phyloP scores from a whole-genome alignment of 2,888 invertebrate genomes.

The Chromoteleia sp. region DNA sequence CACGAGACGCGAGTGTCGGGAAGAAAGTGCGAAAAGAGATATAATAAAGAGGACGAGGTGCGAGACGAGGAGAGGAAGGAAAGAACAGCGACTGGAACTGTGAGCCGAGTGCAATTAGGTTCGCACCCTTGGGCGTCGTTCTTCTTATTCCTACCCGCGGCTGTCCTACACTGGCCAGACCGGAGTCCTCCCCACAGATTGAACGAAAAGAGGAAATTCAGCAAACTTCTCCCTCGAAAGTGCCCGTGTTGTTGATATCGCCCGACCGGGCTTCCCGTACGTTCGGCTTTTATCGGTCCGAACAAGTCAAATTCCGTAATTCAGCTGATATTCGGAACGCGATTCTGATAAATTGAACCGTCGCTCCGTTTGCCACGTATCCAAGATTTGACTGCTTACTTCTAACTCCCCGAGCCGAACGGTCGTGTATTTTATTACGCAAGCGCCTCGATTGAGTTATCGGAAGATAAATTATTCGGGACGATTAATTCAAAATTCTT shows the following conservation, averaged over 20 bases:
- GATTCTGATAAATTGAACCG: neutral
- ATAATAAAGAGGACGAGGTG: conserved; percentile 70
- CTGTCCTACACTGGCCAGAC: conserved; percentile 68
- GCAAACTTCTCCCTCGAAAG: conserved; percentile 64
- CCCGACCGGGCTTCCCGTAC: conserved; percentile 17
- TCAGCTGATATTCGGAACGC: conserved; percentile 17
- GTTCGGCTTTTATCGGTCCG: conserved; percentile 43
- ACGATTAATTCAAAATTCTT: conserved; percentile 28
- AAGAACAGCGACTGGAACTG: conserved; percentile 70
- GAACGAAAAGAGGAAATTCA: conserved; percentile 70
- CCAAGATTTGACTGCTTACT: neutral
- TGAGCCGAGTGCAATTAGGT: conserved; percentile 82
- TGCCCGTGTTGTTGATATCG: conserved; percentile 53
- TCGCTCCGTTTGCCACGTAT: too few species aligned
- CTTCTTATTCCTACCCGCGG: conserved; percentile 77
- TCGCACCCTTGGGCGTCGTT: conserved; percentile 81
- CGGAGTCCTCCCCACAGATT: conserved; percentile 76
- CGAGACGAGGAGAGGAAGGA: conserved; percentile 57
- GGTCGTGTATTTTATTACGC: too few species aligned
- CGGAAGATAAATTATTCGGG: conserved; percentile 10
- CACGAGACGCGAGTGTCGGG: conserved; percentile 60
- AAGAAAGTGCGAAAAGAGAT: conserved; percentile 71
- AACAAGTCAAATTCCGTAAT: conserved; percentile 32
- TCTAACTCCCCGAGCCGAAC: too few species aligned
- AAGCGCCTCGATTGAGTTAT: neutral